Conservation (phyloP, 2,888 invertebrate genomes). For the Cheilosia impressa region DNA sequence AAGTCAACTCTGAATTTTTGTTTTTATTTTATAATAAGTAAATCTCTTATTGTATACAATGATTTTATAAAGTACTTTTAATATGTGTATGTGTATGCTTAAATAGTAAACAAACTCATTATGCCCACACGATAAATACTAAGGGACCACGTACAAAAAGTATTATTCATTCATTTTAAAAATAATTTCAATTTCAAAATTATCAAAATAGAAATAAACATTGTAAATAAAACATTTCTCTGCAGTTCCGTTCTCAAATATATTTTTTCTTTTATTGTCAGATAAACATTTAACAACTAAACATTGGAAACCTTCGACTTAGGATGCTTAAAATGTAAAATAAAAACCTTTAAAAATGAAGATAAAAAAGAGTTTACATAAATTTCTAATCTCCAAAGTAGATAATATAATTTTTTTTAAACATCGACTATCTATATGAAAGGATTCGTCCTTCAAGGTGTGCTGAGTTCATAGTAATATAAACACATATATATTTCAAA, state of each 20-base stretch:
- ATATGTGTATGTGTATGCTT: conserved; percentile 14
- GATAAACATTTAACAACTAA: conserved; percentile 59
- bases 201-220: neutral
- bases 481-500: conserved; percentile 50
- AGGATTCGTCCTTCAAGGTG: conserved; percentile 22
- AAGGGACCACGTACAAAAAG: conserved; percentile 25
- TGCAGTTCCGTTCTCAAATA: conserved; percentile 18
- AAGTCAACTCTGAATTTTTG: conserved; percentile 28
- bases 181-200: conserved; percentile 1
- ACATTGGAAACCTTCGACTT: conserved; percentile 29
- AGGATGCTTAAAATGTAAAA: conserved; percentile 8
- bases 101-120: conserved; percentile 2
- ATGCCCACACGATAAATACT: neutral
- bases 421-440: conserved; percentile 67
- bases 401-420: conserved; percentile 1
- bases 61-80: conserved; percentile 11
- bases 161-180: neutral
- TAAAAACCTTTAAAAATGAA: neutral
- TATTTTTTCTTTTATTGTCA: conserved; percentile 68
- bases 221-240: conserved; percentile 24
- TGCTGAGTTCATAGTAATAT: conserved; percentile 24
- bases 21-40: conserved; percentile 23
- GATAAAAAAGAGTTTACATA: conserved; percentile 5
- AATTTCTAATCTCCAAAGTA: conserved; percentile 11
- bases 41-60: conserved; percentile 37